phyloP scores from a whole-genome alignment of 1,140 invertebrate genomes.

The Euwallacea similis region DNA sequence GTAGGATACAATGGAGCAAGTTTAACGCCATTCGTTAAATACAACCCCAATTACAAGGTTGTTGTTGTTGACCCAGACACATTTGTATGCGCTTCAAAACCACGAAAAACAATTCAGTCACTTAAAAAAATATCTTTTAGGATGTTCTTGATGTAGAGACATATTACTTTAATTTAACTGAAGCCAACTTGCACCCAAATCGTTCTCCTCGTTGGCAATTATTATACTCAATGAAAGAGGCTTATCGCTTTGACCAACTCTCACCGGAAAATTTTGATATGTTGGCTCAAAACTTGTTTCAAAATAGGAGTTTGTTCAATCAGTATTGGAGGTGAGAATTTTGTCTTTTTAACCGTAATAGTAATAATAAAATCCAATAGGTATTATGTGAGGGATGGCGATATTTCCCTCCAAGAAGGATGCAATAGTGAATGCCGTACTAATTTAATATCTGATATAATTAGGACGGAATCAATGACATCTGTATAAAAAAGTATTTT shows the following conservation, averaged over 20 bases:
- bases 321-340: conserved; percentile 39
- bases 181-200: conserved; percentile 57
- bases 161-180: conserved; percentile 65
- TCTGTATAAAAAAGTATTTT: not conserved
- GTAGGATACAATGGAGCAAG: conserved; percentile 79
- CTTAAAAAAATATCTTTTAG: conserved; percentile 42
- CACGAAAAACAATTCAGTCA: not conserved
- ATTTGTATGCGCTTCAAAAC: conserved; percentile 58
- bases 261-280: conserved; percentile 55
- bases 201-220: conserved; percentile 55
- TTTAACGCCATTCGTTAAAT: conserved; percentile 65
- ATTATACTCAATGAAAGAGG: conserved; percentile 59
- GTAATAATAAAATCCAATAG: conserved; percentile 15
- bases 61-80: conserved; percentile 65
- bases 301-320: conserved; percentile 30
- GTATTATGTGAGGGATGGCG: conserved; percentile 37
- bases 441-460: conserved; percentile 25
- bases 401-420: conserved; percentile 30
- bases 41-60: conserved; percentile 82
- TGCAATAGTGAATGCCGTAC: conserved; percentile 30
- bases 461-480: conserved; percentile 25
- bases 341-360: not conserved
- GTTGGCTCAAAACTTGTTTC: conserved; percentile 56
- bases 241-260: conserved; percentile 60
- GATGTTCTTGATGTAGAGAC: conserved; percentile 61